phyloP scores from a whole-genome alignment of 2,888 invertebrate species.

The Thysanoteuthis rhombus region DNA sequence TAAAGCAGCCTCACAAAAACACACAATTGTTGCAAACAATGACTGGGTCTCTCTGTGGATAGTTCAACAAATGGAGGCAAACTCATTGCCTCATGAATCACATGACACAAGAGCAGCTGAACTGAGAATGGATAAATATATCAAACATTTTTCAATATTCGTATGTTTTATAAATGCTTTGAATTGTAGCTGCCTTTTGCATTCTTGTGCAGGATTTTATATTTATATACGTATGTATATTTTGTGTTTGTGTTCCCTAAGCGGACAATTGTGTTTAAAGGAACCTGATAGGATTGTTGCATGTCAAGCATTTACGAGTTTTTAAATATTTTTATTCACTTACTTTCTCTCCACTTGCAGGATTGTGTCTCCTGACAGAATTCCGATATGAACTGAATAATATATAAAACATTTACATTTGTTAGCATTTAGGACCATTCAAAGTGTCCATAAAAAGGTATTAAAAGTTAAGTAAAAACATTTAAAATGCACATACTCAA shows the following conservation, averaged over 20 bases:
- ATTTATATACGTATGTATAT: too few species aligned
- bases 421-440: not conserved
- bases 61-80: too few species aligned
- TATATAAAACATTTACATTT: not conserved
- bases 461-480: not conserved
- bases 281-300: not conserved
- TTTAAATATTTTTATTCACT: not conserved
- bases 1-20: too few species aligned
- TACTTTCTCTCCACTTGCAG: not conserved
- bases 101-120: too few species aligned
- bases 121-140: too few species aligned
- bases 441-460: not conserved
- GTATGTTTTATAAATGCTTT: not conserved
- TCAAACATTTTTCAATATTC: too few species aligned
- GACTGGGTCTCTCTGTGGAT: too few species aligned
- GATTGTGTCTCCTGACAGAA: not conserved
- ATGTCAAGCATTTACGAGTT: not conserved
- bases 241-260: not conserved
- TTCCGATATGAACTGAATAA: not conserved
- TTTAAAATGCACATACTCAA: not conserved
- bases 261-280: not conserved
- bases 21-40: too few species aligned
- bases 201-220: not conserved
- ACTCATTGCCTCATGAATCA: too few species aligned
- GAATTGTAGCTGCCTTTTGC: not conserved